Percentiles rank a stretch among this genome's conserved stretches.
Evolutionary conservation across 2,888 invertebrate species (phyloP).

Genomic region (Catocala nupta): DNA sequence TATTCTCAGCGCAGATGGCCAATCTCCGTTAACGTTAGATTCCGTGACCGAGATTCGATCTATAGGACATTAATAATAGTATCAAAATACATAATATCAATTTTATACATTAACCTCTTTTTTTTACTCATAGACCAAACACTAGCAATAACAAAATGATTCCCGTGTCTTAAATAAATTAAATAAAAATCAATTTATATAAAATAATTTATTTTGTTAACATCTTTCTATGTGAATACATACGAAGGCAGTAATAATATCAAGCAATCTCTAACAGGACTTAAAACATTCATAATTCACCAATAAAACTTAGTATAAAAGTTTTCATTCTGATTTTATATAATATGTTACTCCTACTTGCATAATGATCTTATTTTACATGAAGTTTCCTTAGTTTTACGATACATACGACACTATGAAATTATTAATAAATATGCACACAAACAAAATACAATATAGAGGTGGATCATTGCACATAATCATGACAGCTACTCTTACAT

Average conservation of each 20-base stretch:
- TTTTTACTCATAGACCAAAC: too few species aligned
- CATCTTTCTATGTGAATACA: slow-evolving; percentile 35
- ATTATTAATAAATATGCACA: slow-evolving; percentile 50
- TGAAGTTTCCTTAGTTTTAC: slow-evolving; percentile 39
- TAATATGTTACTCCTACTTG: slow-evolving; percentile 10
- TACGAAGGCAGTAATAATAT: slow-evolving; percentile 40
- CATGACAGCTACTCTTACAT: slow-evolving; percentile 31
- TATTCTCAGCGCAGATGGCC: too few species aligned
- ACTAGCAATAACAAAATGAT: too few species aligned
- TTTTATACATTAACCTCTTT: too few species aligned
- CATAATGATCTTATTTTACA: slow-evolving; percentile 30
- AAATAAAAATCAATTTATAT: slow-evolving; percentile 20
- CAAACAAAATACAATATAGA: slow-evolving; percentile 35
- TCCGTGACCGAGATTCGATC: too few species aligned
- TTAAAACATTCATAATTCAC: slow-evolving; percentile 34
- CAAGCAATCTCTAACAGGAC: slow-evolving; percentile 38
- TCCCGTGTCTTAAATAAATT: too few species aligned
- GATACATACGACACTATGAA: slow-evolving; percentile 33
- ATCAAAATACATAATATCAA: too few species aligned
- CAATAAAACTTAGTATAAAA: slow-evolving; percentile 37
- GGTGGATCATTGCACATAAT: slow-evolving; percentile 24
- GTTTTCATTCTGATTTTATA: slow-evolving; percentile 26
- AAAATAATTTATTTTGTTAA: slow-evolving; percentile 50
- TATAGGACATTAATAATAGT: too few species aligned
- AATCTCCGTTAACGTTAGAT: too few species aligned